A percentile compares a stretch with the other conserved stretches of the same genome.
Evolutionary conservation across 2,797 vertebrate species (phyloP).

Genomic region (Alauda arvensis): DNA sequence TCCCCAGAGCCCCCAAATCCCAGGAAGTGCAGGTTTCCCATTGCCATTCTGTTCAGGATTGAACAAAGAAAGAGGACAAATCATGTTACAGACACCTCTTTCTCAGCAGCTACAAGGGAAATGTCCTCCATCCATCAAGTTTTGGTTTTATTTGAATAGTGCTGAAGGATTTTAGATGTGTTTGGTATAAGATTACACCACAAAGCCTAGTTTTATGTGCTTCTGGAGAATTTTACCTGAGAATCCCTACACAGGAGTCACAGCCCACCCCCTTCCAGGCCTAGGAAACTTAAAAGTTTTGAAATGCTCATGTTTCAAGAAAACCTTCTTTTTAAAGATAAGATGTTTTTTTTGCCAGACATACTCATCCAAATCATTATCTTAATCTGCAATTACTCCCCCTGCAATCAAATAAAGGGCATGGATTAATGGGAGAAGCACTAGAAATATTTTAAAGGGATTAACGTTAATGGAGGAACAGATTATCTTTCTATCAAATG

Average conservation of each 20-base stretch:
- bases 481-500: slow-evolving; percentile 30
- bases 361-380: not conserved
- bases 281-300: not conserved
- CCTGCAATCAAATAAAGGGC: slow-evolving; percentile 18
- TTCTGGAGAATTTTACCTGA: not conserved
- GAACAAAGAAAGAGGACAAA: not conserved
- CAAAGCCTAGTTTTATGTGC: not conserved
- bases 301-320: not conserved
- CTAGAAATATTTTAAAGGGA: slow-evolving; percentile 39
- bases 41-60: not conserved
- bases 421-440: slow-evolving; percentile 22
- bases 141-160: not conserved
- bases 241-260: not conserved
- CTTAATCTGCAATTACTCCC: not conserved
- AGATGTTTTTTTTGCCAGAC: not conserved
- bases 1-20: not conserved
- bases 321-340: not conserved
- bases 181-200: not conserved
- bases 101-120: not conserved
- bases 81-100: fast-evolving
- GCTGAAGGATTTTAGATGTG: not conserved
- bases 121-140: not conserved
- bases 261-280: not conserved
- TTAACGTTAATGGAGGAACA: slow-evolving; percentile 18
- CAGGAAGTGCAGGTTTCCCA: not conserved